These are phyloP conservation scores for Macrotis lagotis DNA, from an alignment of 2,113 vertebrate genomes.

Conservation along the genomic window DNA sequence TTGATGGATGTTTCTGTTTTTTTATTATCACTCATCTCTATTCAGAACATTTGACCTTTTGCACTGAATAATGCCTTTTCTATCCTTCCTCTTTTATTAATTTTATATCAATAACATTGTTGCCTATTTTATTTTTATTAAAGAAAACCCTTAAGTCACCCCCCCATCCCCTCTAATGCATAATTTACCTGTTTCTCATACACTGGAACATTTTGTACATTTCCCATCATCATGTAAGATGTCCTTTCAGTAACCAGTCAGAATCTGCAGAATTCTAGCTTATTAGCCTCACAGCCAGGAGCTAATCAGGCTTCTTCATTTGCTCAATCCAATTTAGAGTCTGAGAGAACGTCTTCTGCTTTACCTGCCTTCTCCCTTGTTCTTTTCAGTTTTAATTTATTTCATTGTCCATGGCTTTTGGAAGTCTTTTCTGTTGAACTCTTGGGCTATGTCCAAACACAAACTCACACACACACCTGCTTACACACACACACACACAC, in stretches of 20 bases:
- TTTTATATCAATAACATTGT: conserved; percentile 38
- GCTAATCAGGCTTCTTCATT: conserved; percentile 60
- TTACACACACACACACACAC: background rate
- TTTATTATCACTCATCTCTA: conserved; percentile 11
- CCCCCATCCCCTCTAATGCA: conserved; percentile 7
- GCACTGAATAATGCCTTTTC: conserved; percentile 14
- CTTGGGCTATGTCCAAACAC: background rate
- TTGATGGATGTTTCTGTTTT: conserved; percentile 5
- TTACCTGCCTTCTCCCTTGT: conserved; percentile 2
- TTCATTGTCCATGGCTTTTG: conserved; percentile 23
- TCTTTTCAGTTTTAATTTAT: conserved; percentile 38
- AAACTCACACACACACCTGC: background rate
- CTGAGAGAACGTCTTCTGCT: background rate
- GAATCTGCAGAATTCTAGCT: conserved; percentile 48
- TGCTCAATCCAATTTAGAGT: conserved; percentile 40
- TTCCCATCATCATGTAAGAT: conserved; percentile 56
- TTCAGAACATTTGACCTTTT: conserved; percentile 23
- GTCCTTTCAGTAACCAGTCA: background rate
- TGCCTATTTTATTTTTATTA: conserved; percentile 60
- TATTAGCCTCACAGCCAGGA: conserved; percentile 63
- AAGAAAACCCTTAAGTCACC: conserved; percentile 38
- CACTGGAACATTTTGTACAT: conserved; percentile 54
- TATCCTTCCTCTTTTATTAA: conserved; percentile 35
- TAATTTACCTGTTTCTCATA: conserved; percentile 35
- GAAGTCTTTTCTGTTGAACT: conserved; percentile 22